A percentile compares a stretch with the other conserved stretches of the same genome.
phyloP scores from a whole-genome alignment of 2,888 invertebrate genomes.

The Eilema depressum region DNA sequence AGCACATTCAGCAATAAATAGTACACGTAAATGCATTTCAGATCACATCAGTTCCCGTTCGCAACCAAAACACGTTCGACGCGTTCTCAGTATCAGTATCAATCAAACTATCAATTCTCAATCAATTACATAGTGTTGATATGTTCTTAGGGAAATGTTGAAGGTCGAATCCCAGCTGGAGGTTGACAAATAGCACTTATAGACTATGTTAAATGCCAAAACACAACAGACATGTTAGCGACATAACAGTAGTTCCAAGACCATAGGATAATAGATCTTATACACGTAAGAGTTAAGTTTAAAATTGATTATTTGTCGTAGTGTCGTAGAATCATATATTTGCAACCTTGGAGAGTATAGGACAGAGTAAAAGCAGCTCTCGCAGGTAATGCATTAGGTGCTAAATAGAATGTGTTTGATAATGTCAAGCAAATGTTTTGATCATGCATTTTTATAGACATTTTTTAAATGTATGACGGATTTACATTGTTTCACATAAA shows the following conservation, averaged over 20 bases:
- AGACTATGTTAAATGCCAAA: not conserved
- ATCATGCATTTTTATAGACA: not conserved
- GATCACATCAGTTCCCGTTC: too few relatives aligned
- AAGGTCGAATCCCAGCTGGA: not conserved
- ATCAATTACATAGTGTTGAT: too few relatives aligned
- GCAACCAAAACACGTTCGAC: too few relatives aligned
- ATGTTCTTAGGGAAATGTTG: not conserved
- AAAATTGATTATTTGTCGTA: not conserved
- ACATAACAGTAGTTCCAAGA: not conserved
- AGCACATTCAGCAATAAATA: too few relatives aligned
- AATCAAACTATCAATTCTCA: too few relatives aligned
- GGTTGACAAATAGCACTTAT: not conserved
- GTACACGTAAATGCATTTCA: too few relatives aligned
- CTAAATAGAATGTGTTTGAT: not conserved
- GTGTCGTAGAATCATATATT: not conserved
- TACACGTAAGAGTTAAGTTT: not conserved
- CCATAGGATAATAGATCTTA: constrained; percentile 6
- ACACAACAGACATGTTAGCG: not conserved
- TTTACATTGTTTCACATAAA: too few relatives aligned
- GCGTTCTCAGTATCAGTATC: too few relatives aligned
- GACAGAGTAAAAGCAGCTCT: not conserved
- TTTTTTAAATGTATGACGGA: not conserved
- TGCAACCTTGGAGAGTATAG: not conserved
- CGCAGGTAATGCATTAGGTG: not conserved
- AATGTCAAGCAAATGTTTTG: not conserved